Evolutionary conservation across 2,888 invertebrate genomes (phyloP).

Genomic region (Caenorhabditis afra): DNA sequence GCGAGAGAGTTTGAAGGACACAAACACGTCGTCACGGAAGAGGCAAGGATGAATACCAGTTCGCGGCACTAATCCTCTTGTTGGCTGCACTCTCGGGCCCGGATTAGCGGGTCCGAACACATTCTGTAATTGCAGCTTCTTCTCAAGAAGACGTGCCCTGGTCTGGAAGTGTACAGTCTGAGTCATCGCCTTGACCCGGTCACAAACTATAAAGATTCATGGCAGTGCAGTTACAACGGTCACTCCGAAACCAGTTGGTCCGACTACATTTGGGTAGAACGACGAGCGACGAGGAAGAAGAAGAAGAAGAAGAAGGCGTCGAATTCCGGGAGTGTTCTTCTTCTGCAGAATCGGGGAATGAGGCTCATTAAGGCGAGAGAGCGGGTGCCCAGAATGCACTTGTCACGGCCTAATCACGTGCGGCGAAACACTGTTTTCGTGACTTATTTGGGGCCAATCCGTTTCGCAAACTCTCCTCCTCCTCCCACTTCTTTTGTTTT

Average conservation of each 20-base stretch:
- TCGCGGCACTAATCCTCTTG: conserved; percentile 32
- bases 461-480: conserved; percentile 56
- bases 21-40: conserved; percentile 15
- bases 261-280: no score
- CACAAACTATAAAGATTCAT: conserved; percentile 6
- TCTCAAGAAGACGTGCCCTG: not conserved
- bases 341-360: conserved; percentile 4
- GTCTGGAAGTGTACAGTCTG: not conserved
- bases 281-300: no score
- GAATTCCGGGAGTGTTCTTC: not conserved
- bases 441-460: conserved; percentile 51
- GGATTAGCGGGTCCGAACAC: not conserved
- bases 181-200: conserved; percentile 6
- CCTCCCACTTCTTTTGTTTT: conserved; percentile 46
- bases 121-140: not conserved
- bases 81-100: conserved; percentile 15
- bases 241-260: conserved; percentile 10
- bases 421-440: conserved; percentile 48
- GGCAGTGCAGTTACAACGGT: not conserved
- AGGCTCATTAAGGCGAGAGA: conserved; percentile 28
- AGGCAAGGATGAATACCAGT: conserved; percentile 11
- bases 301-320: no score
- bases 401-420: conserved; percentile 48
- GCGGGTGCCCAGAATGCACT: conserved; percentile 25
- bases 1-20: conserved; percentile 15